Conservation (phyloP, 1,140 invertebrate genomes). For the Platyscapa corneri region DNA sequence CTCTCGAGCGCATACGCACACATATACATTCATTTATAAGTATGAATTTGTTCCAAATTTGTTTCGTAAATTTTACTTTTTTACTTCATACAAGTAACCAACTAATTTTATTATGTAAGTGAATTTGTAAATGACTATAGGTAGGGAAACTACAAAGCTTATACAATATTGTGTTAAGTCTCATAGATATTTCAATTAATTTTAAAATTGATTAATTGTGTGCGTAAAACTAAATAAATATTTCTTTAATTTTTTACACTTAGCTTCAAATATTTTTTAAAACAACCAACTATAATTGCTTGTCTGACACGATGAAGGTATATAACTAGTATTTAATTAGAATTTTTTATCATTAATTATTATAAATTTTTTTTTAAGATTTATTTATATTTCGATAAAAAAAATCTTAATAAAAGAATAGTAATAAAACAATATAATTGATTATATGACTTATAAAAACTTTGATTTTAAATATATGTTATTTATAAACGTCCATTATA, state of each 20-base stretch:
- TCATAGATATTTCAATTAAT: neutral
- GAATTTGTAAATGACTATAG: too few species aligned
- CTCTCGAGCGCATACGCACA: neutral
- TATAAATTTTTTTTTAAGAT: neutral
- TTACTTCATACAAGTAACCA: too few species aligned
- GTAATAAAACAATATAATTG: neutral
- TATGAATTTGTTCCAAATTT: neutral
- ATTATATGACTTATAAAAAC: neutral
- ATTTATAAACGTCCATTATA: neutral
- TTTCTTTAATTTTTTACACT: neutral
- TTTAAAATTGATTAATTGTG: neutral
- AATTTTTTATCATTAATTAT: neutral
- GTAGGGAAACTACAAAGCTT: neutral
- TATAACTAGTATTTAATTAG: neutral
- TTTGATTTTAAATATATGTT: neutral
- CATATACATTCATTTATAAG: neutral
- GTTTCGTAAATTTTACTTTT: neutral
- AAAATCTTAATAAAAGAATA: neutral
- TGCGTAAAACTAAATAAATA: neutral
- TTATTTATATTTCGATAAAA: neutral
- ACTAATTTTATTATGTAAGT: neutral
- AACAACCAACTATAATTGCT: neutral
- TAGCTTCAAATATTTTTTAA: neutral
- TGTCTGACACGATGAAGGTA: neutral
- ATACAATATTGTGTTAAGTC: neutral